A percentile compares a stretch with the other conserved stretches of the same genome.
Conservation (phyloP, 2,888 invertebrate species). For the Rhagophthalmus giganteus region DNA sequence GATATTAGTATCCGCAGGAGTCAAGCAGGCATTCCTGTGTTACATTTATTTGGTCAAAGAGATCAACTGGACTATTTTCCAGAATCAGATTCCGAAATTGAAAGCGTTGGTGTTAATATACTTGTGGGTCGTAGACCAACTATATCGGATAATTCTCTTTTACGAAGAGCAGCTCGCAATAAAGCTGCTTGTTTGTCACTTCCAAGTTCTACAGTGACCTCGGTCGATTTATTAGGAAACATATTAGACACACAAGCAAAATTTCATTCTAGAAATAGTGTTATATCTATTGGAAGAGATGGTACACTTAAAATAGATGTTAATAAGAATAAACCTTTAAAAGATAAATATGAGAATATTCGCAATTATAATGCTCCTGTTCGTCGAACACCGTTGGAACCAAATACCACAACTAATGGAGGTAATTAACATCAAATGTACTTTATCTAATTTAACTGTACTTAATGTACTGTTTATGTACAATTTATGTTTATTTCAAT, state of each 20-base stretch:
- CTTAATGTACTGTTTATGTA: neutral
- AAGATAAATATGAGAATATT: conserved; percentile 3
- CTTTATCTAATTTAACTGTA: no score
- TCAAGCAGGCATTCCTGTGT: conserved; percentile 59
- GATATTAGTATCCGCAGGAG: conserved; percentile 39
- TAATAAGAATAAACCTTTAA: conserved; percentile 60
- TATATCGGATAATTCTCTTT: conserved; percentile 50
- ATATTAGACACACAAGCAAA: conserved; percentile 72
- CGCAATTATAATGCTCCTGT: neutral
- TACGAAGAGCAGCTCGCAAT: conserved; percentile 50
- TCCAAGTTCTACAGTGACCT: conserved; percentile 54
- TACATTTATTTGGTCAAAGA: conserved; percentile 68
- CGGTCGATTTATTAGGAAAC: conserved; percentile 66
- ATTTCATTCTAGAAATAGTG: conserved; percentile 67
- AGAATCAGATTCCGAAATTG: conserved; percentile 56
- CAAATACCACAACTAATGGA: conserved; percentile 13
- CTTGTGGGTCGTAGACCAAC: conserved; percentile 57
- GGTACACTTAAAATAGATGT: conserved; percentile 64
- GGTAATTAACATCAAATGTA: conserved; percentile 18
- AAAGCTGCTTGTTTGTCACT: conserved; percentile 56
- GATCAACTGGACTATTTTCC: conserved; percentile 73
- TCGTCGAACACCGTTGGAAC: conserved; percentile 18
- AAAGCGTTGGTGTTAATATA: conserved; percentile 49
- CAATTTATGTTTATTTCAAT: neutral
- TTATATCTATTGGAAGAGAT: conserved; percentile 63